phyloP scores from a whole-genome alignment of 2,797 vertebrate genomes.

The Melanotaenia maccullochi region DNA sequence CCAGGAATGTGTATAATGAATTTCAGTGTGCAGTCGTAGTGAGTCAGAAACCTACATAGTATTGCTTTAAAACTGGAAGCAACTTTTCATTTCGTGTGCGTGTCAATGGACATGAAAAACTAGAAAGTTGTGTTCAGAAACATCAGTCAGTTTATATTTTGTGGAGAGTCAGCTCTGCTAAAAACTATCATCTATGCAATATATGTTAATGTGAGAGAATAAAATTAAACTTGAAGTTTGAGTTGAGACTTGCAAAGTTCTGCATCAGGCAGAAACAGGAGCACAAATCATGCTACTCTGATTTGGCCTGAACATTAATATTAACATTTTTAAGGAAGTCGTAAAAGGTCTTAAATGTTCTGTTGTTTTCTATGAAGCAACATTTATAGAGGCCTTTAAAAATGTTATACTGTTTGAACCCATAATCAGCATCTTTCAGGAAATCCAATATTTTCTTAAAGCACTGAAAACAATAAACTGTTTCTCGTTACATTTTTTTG shows the following conservation, averaged over 20 bases:
- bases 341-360: background rate
- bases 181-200: background rate
- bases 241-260: background rate
- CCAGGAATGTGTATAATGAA: too few species aligned
- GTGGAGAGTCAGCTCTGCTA: background rate
- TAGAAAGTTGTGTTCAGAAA: background rate
- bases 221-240: background rate
- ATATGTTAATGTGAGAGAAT: background rate
- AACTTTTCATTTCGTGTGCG: background rate
- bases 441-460: background rate
- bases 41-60: too few species aligned
- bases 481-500: background rate
- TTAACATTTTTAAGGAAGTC: too few species aligned
- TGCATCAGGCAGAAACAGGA: background rate
- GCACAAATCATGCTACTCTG: background rate
- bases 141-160: background rate
- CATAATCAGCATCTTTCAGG: background rate
- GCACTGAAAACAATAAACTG: background rate
- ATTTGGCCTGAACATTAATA: background rate
- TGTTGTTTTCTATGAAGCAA: background rate
- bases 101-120: background rate
- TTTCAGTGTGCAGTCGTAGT: too few species aligned
- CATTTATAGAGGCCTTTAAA: background rate
- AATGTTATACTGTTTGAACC: background rate
- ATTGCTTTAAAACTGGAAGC: background rate